These are phyloP conservation scores for Trematomus loennbergii DNA, from an alignment of 2,113 vertebrate species.

Conservation along the genomic window DNA sequence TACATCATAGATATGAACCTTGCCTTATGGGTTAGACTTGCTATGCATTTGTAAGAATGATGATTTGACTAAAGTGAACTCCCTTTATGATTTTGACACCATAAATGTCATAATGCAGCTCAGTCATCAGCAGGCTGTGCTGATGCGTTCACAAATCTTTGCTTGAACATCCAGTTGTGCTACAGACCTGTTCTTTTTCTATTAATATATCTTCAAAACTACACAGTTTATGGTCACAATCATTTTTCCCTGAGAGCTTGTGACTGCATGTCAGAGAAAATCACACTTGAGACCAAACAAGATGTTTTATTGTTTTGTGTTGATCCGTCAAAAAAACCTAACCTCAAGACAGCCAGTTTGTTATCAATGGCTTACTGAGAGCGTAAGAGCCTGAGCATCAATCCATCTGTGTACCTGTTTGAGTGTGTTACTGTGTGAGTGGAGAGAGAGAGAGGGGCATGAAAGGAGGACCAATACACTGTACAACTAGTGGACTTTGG, in stretches of 20 bases:
- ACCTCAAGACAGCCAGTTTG: conserved; percentile 14
- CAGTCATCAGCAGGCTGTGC: conserved; percentile 9
- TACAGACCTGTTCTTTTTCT: conserved; percentile 14
- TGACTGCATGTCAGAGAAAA: conserved; percentile 35
- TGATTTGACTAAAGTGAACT: conserved; percentile 18
- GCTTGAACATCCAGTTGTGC: not conserved
- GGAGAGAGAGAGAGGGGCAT: not conserved
- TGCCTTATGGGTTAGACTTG: not conserved
- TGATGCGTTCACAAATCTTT: conserved; percentile 4
- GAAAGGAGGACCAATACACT: conserved; percentile 2
- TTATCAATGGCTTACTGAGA: conserved; percentile 31
- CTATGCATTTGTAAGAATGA: conserved; percentile 16
- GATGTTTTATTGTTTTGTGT: conserved; percentile 36
- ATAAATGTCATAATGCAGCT: conserved; percentile 18
- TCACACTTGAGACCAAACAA: conserved; percentile 34
- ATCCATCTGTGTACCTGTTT: conserved; percentile 34
- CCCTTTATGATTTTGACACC: conserved; percentile 13
- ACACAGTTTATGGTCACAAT: conserved; percentile 41
- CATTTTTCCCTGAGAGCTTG: conserved; percentile 45
- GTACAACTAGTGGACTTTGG: conserved; percentile 26
- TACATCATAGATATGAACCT: conserved; percentile 12
- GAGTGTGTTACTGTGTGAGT: not conserved
- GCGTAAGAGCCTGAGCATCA: conserved; percentile 20
- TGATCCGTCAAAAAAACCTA: conserved; percentile 26
- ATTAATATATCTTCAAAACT: conserved; percentile 50